These are phyloP conservation scores for Tachysurus vachellii DNA, from an alignment of 2,113 vertebrate species.

Conservation along the genomic window DNA sequence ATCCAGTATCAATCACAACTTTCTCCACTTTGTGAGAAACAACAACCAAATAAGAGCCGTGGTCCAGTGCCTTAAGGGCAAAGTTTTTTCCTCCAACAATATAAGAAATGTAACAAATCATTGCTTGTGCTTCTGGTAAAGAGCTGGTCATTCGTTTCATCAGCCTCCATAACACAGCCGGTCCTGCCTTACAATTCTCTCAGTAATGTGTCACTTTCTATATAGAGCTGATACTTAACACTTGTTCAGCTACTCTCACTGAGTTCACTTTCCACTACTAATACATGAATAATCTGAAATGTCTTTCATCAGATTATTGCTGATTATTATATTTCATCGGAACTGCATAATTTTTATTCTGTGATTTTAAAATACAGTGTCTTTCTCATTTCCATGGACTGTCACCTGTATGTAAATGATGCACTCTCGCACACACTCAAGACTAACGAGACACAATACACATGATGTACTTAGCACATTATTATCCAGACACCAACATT, in stretches of 20 bases:
- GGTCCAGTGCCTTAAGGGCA: not conserved
- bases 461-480: not conserved
- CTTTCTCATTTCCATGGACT: constrained; percentile 16
- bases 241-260: constrained; percentile 26
- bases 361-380: not conserved
- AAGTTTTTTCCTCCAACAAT: not conserved
- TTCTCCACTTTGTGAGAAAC: not conserved
- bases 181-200: constrained; percentile 66
- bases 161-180: constrained; percentile 47
- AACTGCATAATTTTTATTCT: not conserved
- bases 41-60: not conserved
- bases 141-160: constrained; percentile 26
- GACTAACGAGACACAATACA: not conserved
- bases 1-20: too few relatives aligned
- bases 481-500: constrained; percentile 20
- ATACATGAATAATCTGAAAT: not conserved
- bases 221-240: constrained; percentile 71
- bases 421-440: not conserved
- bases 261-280: not conserved
- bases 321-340: not conserved
- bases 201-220: constrained; percentile 72
- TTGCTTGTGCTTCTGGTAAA: constrained; percentile 8
- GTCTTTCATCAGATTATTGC: not conserved
- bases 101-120: constrained; percentile 15
- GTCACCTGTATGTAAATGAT: constrained; percentile 7